Base-by-base conservation (phyloP, 2,888 invertebrate species). In the Calliopum simillimum region DNA sequence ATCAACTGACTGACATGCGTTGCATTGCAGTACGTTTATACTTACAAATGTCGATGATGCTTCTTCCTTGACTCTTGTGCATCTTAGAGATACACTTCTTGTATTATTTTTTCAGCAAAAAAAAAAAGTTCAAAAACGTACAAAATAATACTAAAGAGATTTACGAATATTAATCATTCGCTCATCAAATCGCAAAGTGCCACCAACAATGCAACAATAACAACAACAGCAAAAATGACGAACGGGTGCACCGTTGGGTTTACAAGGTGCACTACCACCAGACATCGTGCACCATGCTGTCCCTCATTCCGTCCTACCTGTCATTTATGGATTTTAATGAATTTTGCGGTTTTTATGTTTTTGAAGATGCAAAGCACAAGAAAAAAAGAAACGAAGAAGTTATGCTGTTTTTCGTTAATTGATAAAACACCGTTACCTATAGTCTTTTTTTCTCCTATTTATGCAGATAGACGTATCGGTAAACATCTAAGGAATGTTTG, bases 91-190 rank as follows among this genome's bases (percentile, higher is more conserved):
- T 16, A 16, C 25, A 16, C 56, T 14, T 4, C 11, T 25, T 53
- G n/a, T n/a, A n/a, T 23, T 19, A 33, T 33, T 33, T 33, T 33
- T 33, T 33, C 8, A 33, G 33, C 33, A 33, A 33, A 33, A 8
- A 8, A 33, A 33, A 33, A 33, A 59, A 43, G 41, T 56, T 56
- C 56, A 8, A 41, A 33, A 33, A 33, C 2, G 25, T 33, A 6
- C 8, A 33, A 33, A 33, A 53, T 13, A 43, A 21, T 62, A 19
- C 33, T 33, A 49, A 43, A 6, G 43, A 72, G 75, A 64, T 67
- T 65, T 23, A 41, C 75, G 78, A 75, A 79, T 77, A 81, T 81
- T 81, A 81, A 82, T 81, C 82, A 81, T 80, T 76, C 62, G 78
- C 77, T 80, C 78, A 79, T 81, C 80, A 73, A 56, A 61, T 69